Base-by-base conservation (phyloP, 2,797 vertebrate species). In the Lepus townsendii region DNA sequence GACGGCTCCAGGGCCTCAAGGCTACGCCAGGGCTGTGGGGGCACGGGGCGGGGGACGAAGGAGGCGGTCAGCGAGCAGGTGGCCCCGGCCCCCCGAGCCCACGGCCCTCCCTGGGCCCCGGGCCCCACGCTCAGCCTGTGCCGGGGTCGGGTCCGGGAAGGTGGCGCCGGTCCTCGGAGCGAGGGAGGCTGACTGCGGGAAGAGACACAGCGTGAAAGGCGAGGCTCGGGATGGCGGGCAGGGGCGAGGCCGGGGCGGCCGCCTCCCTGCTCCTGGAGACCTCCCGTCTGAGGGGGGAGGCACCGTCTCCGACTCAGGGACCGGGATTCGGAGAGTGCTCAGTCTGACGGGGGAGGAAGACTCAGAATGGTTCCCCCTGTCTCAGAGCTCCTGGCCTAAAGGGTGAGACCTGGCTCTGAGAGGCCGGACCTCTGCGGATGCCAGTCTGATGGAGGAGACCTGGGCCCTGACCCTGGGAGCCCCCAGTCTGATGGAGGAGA, bases 121-220 rank as follows among this genome's bases (percentile, higher is more conserved):
- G 63, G 0, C 92, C 93, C 89, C 73, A 12, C 2, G 95, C 94
- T 97, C 95, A 97, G 95, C 96, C 91, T 94, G 94, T 27, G 92
- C 75, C 94, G 30, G 69, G 84, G 72, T 92, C 95, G 72, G 83
- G 88, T 63, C 87, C 93, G 80, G 95, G 84, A 96, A 57, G 78
- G 50, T 66, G 63, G 75, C 83, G 50, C 2, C 90, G 95, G 93
- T 97, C 95, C 50, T 95, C 75, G 4, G 24, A 92, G 97, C 89
- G 82, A 96, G 93, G 88, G 69, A 95, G 77, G 68, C 50, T 69
- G 91, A 85, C 93, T 97, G 93, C 42, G 97, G 95, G 96, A n/a
- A 97, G 95, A 97, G 93, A 97, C 92, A 96, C 71, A 87, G 75
- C 54, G 65, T 96, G 89, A 95, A 87, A 84, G 78, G 72, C 75